Conservation (phyloP, 2,113 vertebrate genomes). For the Holacanthus passer region DNA sequence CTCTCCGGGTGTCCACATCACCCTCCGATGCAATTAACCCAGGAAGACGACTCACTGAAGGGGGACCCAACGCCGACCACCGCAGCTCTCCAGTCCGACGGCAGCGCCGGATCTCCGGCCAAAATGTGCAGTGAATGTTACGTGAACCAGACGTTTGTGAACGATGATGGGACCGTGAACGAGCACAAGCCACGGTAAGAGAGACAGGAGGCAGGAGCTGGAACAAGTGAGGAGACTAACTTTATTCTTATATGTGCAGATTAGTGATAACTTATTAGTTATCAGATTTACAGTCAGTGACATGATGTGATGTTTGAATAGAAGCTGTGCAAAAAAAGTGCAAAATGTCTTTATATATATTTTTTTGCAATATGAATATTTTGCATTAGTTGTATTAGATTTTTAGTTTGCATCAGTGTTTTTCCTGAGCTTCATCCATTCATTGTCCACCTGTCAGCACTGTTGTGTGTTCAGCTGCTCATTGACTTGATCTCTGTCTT, state of each 20-base stretch:
- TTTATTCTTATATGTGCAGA: not conserved
- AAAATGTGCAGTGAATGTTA: constrained; percentile 82
- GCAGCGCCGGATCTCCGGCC: constrained; percentile 62
- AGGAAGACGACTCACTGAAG: constrained; percentile 76
- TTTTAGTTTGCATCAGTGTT: not conserved
- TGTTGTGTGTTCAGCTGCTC: constrained; percentile 51
- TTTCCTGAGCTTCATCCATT: not conserved
- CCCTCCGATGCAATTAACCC: constrained; percentile 84
- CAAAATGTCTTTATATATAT: not conserved
- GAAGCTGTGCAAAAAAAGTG: not conserved
- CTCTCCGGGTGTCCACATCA: constrained; percentile 48
- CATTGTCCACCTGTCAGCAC: constrained; percentile 16
- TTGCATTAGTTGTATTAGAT: no score
- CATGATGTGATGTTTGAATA: not conserved
- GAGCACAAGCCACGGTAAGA: constrained; percentile 75
- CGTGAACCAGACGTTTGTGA: constrained; percentile 86
- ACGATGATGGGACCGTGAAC: constrained; percentile 84
- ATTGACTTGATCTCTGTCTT: not conserved
- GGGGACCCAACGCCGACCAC: constrained; percentile 80
- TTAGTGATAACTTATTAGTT: constrained; percentile 3
- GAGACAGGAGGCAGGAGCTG: not conserved
- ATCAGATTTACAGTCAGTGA: not conserved
- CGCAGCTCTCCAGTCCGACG: constrained; percentile 69
- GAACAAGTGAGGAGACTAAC: not conserved
- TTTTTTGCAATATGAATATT: no score